phyloP scores from a whole-genome alignment of 2,113 vertebrate species.

The Garra rufa region DNA sequence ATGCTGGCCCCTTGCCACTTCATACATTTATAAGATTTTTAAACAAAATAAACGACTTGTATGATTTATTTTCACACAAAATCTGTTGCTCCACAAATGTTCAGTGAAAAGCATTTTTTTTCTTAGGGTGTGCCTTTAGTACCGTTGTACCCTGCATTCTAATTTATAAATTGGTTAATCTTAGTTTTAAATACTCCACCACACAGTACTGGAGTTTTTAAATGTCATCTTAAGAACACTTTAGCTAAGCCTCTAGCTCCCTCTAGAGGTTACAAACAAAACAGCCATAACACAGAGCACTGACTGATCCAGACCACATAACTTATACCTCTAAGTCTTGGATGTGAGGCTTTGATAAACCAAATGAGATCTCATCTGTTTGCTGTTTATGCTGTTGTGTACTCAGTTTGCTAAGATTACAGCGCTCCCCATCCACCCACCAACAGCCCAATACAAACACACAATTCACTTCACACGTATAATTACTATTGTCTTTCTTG shows the following conservation, averaged over 20 bases:
- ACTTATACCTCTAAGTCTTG: constrained; percentile 9
- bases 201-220: background rate
- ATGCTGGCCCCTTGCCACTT: no score
- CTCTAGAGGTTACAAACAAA: constrained; percentile 50
- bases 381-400: constrained; percentile 37
- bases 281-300: background rate
- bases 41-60: no score
- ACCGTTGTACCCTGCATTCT: no score
- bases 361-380: constrained; percentile 31
- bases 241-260: constrained; percentile 55
- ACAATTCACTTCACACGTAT: constrained; percentile 47
- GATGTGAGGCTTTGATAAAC: constrained; percentile 44
- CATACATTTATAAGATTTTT: no score
- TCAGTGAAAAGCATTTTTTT: no score
- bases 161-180: background rate
- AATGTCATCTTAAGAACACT: background rate
- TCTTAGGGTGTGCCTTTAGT: no score
- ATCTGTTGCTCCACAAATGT: no score
- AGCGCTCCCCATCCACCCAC: constrained; percentile 42
- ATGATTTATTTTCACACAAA: no score
- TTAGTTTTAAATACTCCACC: background rate
- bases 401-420: constrained; percentile 40
- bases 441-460: constrained; percentile 36
- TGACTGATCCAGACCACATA: constrained; percentile 19
- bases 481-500: constrained; percentile 46